Evolutionary conservation across 2,797 vertebrate species (phyloP).

Genomic region (Helarctos malayanus): DNA sequence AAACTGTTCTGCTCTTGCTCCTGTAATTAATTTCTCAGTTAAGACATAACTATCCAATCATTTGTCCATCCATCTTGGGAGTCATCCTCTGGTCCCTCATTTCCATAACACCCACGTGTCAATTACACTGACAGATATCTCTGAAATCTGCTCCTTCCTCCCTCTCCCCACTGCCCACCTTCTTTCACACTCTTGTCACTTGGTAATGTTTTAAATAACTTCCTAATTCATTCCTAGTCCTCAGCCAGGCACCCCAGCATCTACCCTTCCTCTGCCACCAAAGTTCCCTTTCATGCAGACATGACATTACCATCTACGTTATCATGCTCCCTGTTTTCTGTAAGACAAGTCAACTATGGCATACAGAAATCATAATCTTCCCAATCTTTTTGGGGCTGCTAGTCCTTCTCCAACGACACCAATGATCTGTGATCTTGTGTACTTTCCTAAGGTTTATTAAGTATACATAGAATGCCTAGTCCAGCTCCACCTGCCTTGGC

Average conservation of each 20-base stretch:
- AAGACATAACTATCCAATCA: background rate
- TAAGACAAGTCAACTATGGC: background rate
- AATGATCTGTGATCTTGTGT: background rate
- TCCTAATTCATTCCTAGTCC: background rate
- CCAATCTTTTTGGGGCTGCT: background rate
- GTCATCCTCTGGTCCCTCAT: background rate
- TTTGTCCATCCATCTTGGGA: background rate
- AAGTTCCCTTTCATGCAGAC: background rate
- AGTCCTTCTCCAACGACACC: background rate
- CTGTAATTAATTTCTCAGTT: background rate
- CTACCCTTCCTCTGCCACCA: background rate
- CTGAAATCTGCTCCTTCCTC: background rate
- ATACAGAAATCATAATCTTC: background rate
- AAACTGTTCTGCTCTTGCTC: background rate
- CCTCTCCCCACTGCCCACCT: background rate
- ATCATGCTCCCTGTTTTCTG: background rate
- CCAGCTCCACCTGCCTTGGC: background rate
- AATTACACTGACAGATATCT: background rate
- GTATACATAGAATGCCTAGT: background rate
- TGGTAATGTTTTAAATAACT: background rate
- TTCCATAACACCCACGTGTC: background rate
- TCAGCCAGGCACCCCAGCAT: background rate
- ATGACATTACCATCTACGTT: background rate
- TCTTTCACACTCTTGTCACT: background rate
- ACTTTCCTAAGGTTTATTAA: background rate